A percentile compares a stretch with the other conserved stretches of the same genome.
These are phyloP conservation scores for Limanda limanda DNA, from an alignment of 2,113 vertebrate genomes.

Conservation along the genomic window DNA sequence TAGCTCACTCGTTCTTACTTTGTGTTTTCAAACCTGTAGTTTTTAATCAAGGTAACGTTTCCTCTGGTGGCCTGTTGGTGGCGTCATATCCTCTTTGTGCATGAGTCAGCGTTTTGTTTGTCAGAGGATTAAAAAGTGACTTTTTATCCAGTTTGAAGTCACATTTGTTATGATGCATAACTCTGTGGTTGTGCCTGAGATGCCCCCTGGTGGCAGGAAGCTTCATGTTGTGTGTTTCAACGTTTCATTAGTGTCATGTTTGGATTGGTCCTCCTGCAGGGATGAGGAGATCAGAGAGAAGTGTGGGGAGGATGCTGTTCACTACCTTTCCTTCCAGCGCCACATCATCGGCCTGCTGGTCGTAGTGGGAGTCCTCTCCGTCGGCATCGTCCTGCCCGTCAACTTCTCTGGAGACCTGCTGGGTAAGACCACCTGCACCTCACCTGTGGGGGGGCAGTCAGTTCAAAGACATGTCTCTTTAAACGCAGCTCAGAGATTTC, in stretches of 20 bases:
- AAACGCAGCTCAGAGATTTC: background rate
- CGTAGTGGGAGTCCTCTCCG: constrained; percentile 91
- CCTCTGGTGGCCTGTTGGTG: no score
- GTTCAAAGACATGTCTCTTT: background rate
- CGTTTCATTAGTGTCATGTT: background rate
- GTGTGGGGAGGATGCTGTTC: constrained; percentile 94
- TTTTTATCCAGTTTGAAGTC: no score
- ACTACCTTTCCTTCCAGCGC: constrained; percentile 98
- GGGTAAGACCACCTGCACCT: constrained; percentile 80
- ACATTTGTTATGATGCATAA: no score
- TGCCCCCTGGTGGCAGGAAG: background rate
- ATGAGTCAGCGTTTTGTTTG: no score
- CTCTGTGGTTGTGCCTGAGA: background rate
- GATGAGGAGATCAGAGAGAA: constrained; percentile 98
- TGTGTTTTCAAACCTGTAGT: no score
- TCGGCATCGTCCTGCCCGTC: constrained; percentile 95
- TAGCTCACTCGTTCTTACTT: background rate
- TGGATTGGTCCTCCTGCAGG: constrained; percentile 70
- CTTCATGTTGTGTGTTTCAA: background rate
- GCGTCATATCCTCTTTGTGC: no score
- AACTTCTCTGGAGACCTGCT: constrained; percentile 98
- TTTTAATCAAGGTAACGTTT: no score
- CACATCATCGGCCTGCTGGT: constrained; percentile 99
- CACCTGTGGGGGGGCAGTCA: background rate
- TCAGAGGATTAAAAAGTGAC: no score